phyloP scores from a whole-genome alignment of 2,888 invertebrate species.

The Psococerastis gibbosa region DNA sequence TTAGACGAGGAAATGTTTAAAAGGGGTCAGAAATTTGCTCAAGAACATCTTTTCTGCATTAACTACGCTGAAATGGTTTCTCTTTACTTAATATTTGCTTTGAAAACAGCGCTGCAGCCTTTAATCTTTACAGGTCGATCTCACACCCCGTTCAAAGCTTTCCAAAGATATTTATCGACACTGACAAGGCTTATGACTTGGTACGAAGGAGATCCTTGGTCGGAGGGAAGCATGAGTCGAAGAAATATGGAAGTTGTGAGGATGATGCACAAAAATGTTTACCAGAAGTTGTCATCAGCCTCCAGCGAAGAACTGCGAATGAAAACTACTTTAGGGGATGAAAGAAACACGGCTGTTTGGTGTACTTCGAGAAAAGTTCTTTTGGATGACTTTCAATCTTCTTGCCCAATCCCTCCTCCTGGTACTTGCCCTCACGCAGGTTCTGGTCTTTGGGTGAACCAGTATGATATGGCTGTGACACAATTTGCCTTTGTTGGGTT shows the following conservation, averaged over 20 bases:
- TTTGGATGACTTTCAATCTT: background rate
- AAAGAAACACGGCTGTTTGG: background rate
- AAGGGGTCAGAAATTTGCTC: constrained; percentile 28
- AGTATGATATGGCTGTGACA: constrained; percentile 68
- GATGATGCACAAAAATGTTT: constrained; percentile 1
- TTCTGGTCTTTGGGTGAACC: constrained; percentile 39
- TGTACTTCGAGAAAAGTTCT: background rate
- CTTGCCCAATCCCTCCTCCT: constrained; percentile 36
- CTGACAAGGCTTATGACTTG: background rate
- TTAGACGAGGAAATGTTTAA: constrained; percentile 26
- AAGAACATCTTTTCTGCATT: constrained; percentile 24
- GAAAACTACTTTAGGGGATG: background rate
- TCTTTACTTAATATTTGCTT: constrained; percentile 25
- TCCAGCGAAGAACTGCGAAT: background rate
- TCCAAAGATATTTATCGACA: constrained; percentile 30
- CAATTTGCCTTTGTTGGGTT: constrained; percentile 77
- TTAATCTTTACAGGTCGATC: constrained; percentile 30
- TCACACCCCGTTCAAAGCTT: constrained; percentile 27
- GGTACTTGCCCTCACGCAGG: constrained; percentile 37
- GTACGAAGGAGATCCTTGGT: background rate
- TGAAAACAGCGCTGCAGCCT: constrained; percentile 25
- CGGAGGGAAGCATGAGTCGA: background rate
- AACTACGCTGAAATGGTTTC: constrained; percentile 25
- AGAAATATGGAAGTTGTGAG: background rate
- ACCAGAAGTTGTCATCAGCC: background rate